Evolutionary conservation across 2,797 vertebrate species (phyloP).

Genomic region (Agapornis canus): DNA sequence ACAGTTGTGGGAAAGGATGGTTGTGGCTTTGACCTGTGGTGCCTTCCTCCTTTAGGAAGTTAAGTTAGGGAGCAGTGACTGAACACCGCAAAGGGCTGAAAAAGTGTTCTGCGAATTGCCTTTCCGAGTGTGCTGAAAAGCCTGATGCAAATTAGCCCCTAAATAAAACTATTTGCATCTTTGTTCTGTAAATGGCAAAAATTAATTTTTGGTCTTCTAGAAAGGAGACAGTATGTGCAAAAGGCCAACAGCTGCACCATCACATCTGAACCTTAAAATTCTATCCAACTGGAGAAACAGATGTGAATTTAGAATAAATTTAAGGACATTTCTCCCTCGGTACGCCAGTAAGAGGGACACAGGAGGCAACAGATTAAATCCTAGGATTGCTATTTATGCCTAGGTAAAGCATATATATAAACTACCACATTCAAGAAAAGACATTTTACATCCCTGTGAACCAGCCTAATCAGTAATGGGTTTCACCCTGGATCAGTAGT

Average conservation of each 20-base stretch:
- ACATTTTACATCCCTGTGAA: accelerated
- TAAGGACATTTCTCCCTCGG: background rate
- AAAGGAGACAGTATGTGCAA: background rate
- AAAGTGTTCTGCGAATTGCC: background rate
- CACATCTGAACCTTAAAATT: background rate
- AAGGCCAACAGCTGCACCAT: slow-evolving; percentile 29
- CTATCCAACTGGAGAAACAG: slow-evolving; percentile 30
- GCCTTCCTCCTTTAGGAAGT: background rate
- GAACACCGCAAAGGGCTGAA: background rate
- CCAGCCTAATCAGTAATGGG: background rate
- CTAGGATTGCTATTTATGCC: background rate
- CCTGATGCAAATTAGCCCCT: background rate
- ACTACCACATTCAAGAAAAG: background rate
- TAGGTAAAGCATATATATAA: background rate
- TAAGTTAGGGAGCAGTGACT: background rate
- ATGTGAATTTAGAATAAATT: slow-evolving; percentile 5
- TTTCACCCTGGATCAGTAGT: background rate
- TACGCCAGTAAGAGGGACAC: background rate
- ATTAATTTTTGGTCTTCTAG: background rate
- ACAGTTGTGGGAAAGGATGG: background rate
- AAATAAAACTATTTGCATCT: background rate
- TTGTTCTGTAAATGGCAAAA: background rate
- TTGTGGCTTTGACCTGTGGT: background rate
- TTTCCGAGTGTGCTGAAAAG: background rate
- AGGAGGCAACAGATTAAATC: background rate